A percentile compares a stretch with the other conserved stretches of the same genome.
Evolutionary conservation across 2,113 vertebrate genomes (phyloP).

Genomic region (Formicarius rufipectus): DNA sequence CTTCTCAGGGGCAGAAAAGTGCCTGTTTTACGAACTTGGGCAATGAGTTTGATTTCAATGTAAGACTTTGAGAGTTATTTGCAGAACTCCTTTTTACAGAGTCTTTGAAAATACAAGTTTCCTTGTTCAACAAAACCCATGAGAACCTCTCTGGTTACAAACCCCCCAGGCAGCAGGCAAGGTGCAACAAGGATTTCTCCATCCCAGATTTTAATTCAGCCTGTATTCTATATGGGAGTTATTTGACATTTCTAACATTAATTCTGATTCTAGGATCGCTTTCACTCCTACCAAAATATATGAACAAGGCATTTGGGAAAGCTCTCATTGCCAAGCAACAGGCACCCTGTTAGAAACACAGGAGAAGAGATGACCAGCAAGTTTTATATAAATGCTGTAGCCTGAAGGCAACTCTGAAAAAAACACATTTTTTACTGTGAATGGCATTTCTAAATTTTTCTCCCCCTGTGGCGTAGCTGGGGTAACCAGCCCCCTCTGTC

Average conservation of each 20-base stretch:
- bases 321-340: conserved; percentile 64
- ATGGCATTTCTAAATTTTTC: conserved; percentile 9
- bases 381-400: neutral
- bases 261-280: conserved; percentile 14
- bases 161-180: neutral
- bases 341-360: conserved; percentile 2
- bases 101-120: neutral
- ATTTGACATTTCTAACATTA: neutral
- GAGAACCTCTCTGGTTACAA: neutral
- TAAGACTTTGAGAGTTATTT: neutral
- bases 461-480: neutral
- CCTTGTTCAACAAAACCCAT: neutral
- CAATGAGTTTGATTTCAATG: neutral
- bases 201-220: neutral
- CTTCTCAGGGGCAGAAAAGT: neutral
- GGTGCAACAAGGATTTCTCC: neutral
- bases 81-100: neutral
- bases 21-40: neutral
- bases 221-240: neutral
- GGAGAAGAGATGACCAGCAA: conserved; percentile 2
- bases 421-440: neutral
- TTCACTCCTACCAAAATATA: conserved; percentile 10
- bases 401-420: conserved; percentile 20
- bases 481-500: conserved; percentile 32
- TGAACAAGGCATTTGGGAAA: neutral